phyloP scores from a whole-genome alignment of 2,888 invertebrate species.

The Synergus japonicus region DNA sequence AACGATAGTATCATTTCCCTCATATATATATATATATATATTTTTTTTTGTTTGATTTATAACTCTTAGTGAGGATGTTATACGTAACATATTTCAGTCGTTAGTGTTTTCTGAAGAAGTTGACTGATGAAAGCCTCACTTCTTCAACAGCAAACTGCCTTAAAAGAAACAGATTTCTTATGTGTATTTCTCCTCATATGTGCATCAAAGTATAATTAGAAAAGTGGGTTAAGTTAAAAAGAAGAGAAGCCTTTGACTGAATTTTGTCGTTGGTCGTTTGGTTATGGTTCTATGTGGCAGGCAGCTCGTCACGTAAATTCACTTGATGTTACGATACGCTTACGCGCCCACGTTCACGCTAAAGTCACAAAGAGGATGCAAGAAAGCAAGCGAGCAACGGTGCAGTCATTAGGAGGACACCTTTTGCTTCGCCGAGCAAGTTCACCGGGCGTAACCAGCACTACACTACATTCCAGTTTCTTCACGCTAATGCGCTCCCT shows the following conservation, averaged over 20 bases:
- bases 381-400: conserved; percentile 62
- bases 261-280: conserved; percentile 45
- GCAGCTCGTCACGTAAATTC: conserved; percentile 49
- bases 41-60: too few species aligned
- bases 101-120: not conserved
- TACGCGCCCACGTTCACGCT: conserved; percentile 50
- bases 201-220: conserved; percentile 54
- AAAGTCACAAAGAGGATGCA: conserved; percentile 71
- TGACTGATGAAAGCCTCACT: not conserved
- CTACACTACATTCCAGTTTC: conserved; percentile 42
- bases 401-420: conserved; percentile 69
- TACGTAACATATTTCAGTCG: not conserved
- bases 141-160: not conserved
- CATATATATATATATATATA: too few species aligned
- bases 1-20: too few species aligned
- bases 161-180: not conserved
- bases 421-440: conserved; percentile 70
- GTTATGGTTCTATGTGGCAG: not conserved
- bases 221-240: conserved; percentile 56
- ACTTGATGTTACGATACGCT: conserved; percentile 54
- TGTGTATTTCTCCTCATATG: conserved; percentile 51
- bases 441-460: conserved; percentile 64
- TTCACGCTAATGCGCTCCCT: not conserved
- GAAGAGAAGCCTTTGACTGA: conserved; percentile 42
- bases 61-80: not conserved